Evolutionary conservation across 2,888 invertebrate genomes (phyloP).

Genomic region (Fissipunctia ypsillon): DNA sequence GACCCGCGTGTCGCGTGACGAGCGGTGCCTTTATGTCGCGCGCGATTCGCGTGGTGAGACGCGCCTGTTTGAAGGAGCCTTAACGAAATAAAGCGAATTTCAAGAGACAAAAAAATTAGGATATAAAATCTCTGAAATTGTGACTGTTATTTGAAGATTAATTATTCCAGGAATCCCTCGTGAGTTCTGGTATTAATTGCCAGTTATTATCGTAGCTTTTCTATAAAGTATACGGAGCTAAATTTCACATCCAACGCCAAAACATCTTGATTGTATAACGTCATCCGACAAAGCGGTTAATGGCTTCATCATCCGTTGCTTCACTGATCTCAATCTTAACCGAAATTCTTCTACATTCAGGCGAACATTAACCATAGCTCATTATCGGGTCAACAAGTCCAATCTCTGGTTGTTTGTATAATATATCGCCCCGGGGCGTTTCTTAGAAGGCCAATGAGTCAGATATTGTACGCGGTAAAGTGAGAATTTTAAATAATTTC

Average conservation of each 20-base stretch:
- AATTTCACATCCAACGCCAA: neutral
- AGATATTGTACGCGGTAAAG: slow-evolving; percentile 48
- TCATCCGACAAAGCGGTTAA: slow-evolving; percentile 16
- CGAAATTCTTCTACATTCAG: slow-evolving; percentile 10
- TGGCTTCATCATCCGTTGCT: slow-evolving; percentile 11
- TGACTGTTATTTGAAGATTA: neutral
- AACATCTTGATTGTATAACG: slow-evolving; percentile 5
- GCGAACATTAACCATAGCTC: slow-evolving; percentile 5
- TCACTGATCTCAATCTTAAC: slow-evolving; percentile 32
- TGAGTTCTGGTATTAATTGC: neutral
- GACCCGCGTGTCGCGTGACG: too few species aligned
- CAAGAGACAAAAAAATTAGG: neutral
- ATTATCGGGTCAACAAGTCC: slow-evolving; percentile 13
- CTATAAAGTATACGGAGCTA: neutral
- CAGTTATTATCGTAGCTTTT: slow-evolving; percentile 3
- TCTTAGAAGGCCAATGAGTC: slow-evolving; percentile 43
- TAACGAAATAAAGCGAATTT: neutral
- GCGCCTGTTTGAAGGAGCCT: too few species aligned
- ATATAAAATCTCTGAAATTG: neutral
- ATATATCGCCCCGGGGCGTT: slow-evolving; percentile 23
- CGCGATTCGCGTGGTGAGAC: too few species aligned
- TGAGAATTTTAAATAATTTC: slow-evolving; percentile 79
- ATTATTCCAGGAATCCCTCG: neutral
- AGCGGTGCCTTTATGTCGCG: too few species aligned
- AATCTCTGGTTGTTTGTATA: neutral